Conservation (phyloP, 2,113 vertebrate genomes). For the Cynocephalus volans region DNA sequence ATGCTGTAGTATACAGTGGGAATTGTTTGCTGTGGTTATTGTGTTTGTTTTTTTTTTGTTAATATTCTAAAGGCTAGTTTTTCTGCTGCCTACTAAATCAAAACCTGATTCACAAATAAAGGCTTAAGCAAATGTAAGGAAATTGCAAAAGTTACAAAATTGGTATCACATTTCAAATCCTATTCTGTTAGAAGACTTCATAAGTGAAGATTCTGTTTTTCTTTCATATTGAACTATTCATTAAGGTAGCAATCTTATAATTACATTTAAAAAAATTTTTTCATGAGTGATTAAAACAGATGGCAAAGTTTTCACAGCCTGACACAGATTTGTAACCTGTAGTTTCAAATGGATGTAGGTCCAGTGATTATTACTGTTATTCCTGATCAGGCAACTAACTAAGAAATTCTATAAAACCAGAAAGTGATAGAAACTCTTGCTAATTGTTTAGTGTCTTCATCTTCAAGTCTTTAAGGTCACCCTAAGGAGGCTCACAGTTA, state of each 20-base stretch:
- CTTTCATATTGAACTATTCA: conserved; percentile 4
- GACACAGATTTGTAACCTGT: conserved; percentile 41
- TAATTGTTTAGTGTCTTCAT: conserved; percentile 3
- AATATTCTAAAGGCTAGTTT: not conserved
- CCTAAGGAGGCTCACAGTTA: not conserved
- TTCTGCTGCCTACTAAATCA: not conserved
- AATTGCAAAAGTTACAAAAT: conserved; percentile 39
- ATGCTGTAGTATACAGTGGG: not conserved
- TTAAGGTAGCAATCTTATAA: conserved; percentile 38
- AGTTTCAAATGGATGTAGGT: conserved; percentile 47
- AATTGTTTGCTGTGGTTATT: not conserved
- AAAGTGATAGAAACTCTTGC: not conserved
- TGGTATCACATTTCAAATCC: conserved; percentile 7
- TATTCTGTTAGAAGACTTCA: conserved; percentile 5
- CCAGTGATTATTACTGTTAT: not conserved
- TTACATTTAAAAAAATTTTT: not conserved
- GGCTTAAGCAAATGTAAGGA: not conserved
- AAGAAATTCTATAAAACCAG: conserved; percentile 39
- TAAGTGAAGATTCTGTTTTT: conserved; percentile 27
- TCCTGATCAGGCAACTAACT: not conserved
- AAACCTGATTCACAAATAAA: conserved; percentile 35
- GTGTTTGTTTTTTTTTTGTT: not conserved
- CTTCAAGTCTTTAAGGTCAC: not conserved
- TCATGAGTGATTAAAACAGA: conserved; percentile 61
- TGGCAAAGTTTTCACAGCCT: conserved; percentile 48